Conservation (phyloP, 2,888 invertebrate species). For the Coelinius sp. region DNA sequence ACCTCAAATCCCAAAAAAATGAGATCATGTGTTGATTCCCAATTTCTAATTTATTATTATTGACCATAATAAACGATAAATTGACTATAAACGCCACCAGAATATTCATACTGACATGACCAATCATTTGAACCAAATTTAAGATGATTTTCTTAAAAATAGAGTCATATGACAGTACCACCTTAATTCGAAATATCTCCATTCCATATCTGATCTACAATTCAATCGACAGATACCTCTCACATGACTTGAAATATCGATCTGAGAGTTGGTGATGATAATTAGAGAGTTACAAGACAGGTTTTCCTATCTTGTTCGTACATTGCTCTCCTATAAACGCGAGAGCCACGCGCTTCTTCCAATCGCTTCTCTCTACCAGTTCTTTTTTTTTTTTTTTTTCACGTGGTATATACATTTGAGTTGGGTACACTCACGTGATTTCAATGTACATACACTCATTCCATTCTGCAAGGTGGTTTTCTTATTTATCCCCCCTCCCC, state of each 20-base stretch:
- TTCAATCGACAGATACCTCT: not conserved
- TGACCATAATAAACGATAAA: no score
- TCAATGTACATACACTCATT: not conserved
- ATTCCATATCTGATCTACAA: not conserved
- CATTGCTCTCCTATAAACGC: conserved; percentile 28
- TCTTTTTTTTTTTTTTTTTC: not conserved
- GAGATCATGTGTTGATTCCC: no score
- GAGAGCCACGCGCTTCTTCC: conserved; percentile 23
- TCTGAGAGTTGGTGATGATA: conserved; percentile 21
- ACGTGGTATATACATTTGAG: not conserved
- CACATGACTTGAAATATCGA: not conserved
- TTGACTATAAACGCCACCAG: no score
- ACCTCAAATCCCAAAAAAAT: no score
- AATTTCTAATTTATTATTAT: no score
- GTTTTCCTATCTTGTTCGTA: conserved; percentile 31
- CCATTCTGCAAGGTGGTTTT: conserved; percentile 2
- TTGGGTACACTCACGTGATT: conserved; percentile 7
- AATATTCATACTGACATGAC: no score
- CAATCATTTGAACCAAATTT: no score
- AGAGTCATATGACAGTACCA: no score
- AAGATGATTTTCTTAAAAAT: no score
- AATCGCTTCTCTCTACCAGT: not conserved
- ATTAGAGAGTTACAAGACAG: conserved; percentile 33
- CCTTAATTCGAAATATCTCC: not conserved
- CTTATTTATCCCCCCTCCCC: not conserved